phyloP scores from a whole-genome alignment of 1,140 invertebrate genomes.

The Pseudachorutes palmiensis region DNA sequence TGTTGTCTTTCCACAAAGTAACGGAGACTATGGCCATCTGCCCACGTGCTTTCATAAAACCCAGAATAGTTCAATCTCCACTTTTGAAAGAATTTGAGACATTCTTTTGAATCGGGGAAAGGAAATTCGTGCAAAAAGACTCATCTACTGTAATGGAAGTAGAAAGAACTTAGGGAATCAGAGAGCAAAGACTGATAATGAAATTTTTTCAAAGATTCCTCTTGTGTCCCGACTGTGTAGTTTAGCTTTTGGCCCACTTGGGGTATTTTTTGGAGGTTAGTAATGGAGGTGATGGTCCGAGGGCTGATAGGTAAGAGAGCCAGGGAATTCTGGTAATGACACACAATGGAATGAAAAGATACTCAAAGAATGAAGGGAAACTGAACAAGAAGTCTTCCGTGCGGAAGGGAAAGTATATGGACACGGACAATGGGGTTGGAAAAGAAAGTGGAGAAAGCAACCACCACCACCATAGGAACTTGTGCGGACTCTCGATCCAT shows the following conservation, averaged over 20 bases:
- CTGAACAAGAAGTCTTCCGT: not conserved
- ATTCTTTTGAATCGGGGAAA: too few species aligned
- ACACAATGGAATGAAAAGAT: not conserved
- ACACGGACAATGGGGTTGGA: not conserved
- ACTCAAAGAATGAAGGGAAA: not conserved
- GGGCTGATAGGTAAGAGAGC: conserved; percentile 8
- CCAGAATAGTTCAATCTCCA: not conserved
- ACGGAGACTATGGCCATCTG: not conserved
- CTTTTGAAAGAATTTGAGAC: not conserved
- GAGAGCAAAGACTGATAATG: too few species aligned
- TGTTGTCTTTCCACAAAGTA: not conserved
- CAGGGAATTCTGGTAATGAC: conserved; percentile 10
- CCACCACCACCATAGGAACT: not conserved
- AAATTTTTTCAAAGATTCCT: not conserved
- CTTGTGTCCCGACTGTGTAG: too few species aligned
- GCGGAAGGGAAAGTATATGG: not conserved
- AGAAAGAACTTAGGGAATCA: too few species aligned
- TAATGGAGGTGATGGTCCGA: not conserved
- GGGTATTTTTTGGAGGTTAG: not conserved
- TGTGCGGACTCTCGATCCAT: too few species aligned
- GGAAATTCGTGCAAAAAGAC: too few species aligned
- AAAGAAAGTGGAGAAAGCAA: not conserved
- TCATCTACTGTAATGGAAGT: too few species aligned
- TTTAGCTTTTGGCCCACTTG: too few species aligned
- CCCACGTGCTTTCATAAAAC: not conserved